A percentile compares a stretch with the other conserved stretches of the same genome.
phyloP scores from a whole-genome alignment of 2,113 vertebrate genomes.

The Neogale vison region DNA sequence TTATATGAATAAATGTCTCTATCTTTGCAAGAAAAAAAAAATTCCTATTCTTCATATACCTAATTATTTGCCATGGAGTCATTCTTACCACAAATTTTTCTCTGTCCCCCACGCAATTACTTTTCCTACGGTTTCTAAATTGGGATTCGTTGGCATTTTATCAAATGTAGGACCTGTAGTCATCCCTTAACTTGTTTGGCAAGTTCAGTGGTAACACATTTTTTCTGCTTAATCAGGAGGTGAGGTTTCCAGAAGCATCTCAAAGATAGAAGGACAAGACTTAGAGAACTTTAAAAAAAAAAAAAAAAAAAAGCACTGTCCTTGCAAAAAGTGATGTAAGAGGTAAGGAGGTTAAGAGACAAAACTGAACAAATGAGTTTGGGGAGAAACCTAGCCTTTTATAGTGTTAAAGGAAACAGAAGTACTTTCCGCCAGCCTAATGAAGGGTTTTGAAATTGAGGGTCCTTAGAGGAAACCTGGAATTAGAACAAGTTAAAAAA shows the following conservation, averaged over 20 bases:
- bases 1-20: neutral
- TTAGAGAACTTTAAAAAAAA: neutral
- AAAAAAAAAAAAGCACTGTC: neutral
- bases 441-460: conserved; percentile 63
- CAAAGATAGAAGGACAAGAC: neutral
- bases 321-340: conserved; percentile 51
- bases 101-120: neutral
- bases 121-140: neutral
- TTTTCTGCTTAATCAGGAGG: conserved; percentile 14
- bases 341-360: conserved; percentile 40
- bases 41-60: neutral
- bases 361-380: conserved; percentile 55
- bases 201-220: neutral
- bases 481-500: conserved; percentile 70
- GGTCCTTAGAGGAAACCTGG: conserved; percentile 64
- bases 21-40: neutral
- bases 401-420: conserved; percentile 39
- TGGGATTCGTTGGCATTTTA: conserved; percentile 3
- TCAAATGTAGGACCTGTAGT: neutral
- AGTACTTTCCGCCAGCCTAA: conserved; percentile 54
- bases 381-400: conserved; percentile 62
- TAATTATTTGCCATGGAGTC: neutral
- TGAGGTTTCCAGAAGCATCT: conserved; percentile 35
- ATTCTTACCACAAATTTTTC: neutral
- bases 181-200: neutral